Evolutionary conservation across 1,140 invertebrate genomes (phyloP), one percentile per base, ranked within the genome.

Genomic region (fruit fly (Drosophila melanogaster)): DNA sequence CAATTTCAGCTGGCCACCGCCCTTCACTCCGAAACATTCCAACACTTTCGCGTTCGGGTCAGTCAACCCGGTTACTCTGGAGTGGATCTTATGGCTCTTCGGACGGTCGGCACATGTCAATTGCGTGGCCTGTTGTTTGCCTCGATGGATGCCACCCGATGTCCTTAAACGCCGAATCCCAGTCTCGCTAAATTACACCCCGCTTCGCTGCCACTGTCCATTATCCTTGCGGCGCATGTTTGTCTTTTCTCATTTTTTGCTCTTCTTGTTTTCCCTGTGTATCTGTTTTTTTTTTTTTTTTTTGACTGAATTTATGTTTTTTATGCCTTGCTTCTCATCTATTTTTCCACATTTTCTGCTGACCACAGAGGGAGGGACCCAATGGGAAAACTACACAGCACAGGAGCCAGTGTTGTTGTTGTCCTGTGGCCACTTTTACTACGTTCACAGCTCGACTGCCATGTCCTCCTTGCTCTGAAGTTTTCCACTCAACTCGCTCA

Each of bases 191-290:
- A 19, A 37, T 19, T 58, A 62, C 56, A 22, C 54, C 54, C 67
- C 41, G 24, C 60, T 65, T 65, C 40, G 30, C 38, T 15, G 26
- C 40, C 33, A 64, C 47, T 89, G 85, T 72, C 77, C 79, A 67
- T 77, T 89, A 80, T 90, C 73, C 85, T 80, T 71, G 78, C 83
- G 89, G 80, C 84, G 84, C 90, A 89, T 91, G 89, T 90, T 91
- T 91, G 90, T 86, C 89, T 91, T 91, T 91, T 89, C 89, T 91
- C 89, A 89, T 91, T 79, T 77, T 66, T 72, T 62, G 54, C 62
- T 53, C 51, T 56, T 79, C 53, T 72, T 49, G 64, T 72, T 55
- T 64, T 67, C 44, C 49, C 50, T 46, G 38, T 56, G 47, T 69
- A 19, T 61, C 35, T 69, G 24, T 50, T 40, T 46, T 67, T 50